A percentile compares a stretch with the other conserved stretches of the same genome.
phyloP scores from a whole-genome alignment of 2,888 invertebrate genomes.

The Andrena minutula region DNA sequence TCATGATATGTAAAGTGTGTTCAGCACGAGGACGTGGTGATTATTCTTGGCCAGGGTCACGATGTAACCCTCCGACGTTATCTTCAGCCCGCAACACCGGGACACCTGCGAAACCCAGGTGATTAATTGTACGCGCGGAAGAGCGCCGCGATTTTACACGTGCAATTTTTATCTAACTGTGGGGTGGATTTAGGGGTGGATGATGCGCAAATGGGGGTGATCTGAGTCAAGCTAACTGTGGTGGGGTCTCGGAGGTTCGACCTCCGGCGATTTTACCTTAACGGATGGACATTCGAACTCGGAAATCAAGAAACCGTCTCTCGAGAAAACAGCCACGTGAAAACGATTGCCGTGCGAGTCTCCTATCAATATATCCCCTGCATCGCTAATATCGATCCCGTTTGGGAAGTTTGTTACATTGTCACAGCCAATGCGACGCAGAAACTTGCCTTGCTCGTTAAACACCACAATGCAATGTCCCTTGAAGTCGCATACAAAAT shows the following conservation, averaged over 20 bases:
- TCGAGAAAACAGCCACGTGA: constrained; percentile 97
- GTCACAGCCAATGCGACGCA: constrained; percentile 97
- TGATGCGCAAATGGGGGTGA: no score
- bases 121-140: not conserved
- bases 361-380: constrained; percentile 97
- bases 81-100: constrained; percentile 98
- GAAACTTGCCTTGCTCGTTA: constrained; percentile 95
- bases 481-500: constrained; percentile 99
- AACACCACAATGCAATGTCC: constrained; percentile 99
- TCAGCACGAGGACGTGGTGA: constrained; percentile 98
- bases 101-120: constrained; percentile 90
- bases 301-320: constrained; percentile 93
- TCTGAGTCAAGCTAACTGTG: no score
- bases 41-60: constrained; percentile 99
- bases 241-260: not conserved
- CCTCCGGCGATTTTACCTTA: constrained; percentile 89
- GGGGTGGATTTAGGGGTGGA: no score
- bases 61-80: constrained; percentile 98
- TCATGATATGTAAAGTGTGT: constrained; percentile 96
- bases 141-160: no score
- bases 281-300: constrained; percentile 99
- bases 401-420: constrained; percentile 98
- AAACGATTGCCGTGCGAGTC: constrained; percentile 99
- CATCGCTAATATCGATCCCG: constrained; percentile 98
- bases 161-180: no score